Conservation (phyloP, 2,888 invertebrate species). For the Meganola albula region DNA sequence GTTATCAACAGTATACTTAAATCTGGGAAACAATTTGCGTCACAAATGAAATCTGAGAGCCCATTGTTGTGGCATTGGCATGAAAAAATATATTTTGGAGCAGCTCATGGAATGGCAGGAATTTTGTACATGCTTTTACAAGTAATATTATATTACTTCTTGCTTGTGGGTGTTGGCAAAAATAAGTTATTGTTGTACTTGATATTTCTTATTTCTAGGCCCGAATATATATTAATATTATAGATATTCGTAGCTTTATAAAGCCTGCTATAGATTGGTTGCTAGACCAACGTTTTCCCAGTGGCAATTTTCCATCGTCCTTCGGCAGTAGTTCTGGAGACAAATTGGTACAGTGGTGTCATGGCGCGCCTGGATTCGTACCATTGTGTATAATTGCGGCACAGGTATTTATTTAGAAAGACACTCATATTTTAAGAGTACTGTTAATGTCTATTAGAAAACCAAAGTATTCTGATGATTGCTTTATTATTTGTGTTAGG, state of each 20-base stretch:
- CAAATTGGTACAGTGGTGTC: constrained; percentile 94
- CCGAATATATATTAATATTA: constrained; percentile 69
- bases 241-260: constrained; percentile 77
- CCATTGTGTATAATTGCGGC: constrained; percentile 82
- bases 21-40: constrained; percentile 80
- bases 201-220: constrained; percentile 61
- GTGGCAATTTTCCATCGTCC: constrained; percentile 88
- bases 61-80: constrained; percentile 94
- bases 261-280: constrained; percentile 83
- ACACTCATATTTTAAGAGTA: not conserved
- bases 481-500: constrained; percentile 58
- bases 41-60: constrained; percentile 67
- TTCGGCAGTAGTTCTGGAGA: constrained; percentile 81
- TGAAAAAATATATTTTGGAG: constrained; percentile 90
- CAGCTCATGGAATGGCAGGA: constrained; percentile 92
- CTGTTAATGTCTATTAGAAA: too few relatives aligned
- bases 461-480: too few relatives aligned
- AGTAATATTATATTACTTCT: constrained; percentile 73
- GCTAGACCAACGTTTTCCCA: constrained; percentile 71
- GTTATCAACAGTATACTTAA: constrained; percentile 79
- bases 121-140: constrained; percentile 90
- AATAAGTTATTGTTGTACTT: too few relatives aligned
- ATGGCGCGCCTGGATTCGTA: constrained; percentile 93
- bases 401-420: constrained; percentile 64
- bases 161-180: too few relatives aligned